phyloP scores from a whole-genome alignment of 2,113 vertebrate species.

The Blennius ocellaris region DNA sequence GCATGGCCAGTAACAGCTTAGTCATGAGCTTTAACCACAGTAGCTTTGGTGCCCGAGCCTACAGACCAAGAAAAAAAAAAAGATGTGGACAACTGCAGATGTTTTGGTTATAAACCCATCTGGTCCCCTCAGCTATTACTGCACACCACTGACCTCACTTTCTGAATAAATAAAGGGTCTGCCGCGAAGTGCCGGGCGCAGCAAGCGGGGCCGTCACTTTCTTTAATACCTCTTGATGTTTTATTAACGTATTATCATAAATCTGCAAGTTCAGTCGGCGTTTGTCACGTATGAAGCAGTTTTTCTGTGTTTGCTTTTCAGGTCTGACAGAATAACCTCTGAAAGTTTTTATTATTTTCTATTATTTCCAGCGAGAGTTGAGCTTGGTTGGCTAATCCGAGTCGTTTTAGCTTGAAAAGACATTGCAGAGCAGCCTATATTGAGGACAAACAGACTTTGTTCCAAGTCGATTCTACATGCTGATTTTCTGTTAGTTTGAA shows the following conservation, averaged over 20 bases:
- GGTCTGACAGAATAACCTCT: not conserved
- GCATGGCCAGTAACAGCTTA: slow-evolving; percentile 69
- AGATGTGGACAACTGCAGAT: slow-evolving; percentile 61
- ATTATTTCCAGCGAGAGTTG: not conserved
- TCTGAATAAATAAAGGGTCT: slow-evolving; percentile 60
- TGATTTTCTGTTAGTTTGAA: too few species aligned
- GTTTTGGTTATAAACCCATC: slow-evolving; percentile 67
- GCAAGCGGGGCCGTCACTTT: slow-evolving; percentile 6
- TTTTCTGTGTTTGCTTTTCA: slow-evolving; percentile 38
- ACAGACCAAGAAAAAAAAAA: slow-evolving; percentile 8
- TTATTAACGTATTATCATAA: slow-evolving; percentile 17
- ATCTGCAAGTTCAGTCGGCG: slow-evolving; percentile 12
- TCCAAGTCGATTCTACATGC: too few species aligned
- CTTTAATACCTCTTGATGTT: slow-evolving; percentile 34
- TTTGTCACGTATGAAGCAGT: slow-evolving; percentile 8
- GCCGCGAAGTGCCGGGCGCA: slow-evolving; percentile 17
- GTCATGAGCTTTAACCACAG: slow-evolving; percentile 76
- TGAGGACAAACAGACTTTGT: too few species aligned
- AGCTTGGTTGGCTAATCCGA: too few species aligned
- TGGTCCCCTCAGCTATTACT: slow-evolving; percentile 52
- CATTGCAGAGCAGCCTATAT: too few species aligned
- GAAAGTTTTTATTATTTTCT: not conserved
- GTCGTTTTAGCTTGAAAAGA: too few species aligned
- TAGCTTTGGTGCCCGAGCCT: slow-evolving; percentile 63
- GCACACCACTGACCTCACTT: slow-evolving; percentile 61